These are phyloP conservation scores for Caenorhabditis sp. DNA, from an alignment of 2,888 invertebrate genomes.

Conservation along the genomic window DNA sequence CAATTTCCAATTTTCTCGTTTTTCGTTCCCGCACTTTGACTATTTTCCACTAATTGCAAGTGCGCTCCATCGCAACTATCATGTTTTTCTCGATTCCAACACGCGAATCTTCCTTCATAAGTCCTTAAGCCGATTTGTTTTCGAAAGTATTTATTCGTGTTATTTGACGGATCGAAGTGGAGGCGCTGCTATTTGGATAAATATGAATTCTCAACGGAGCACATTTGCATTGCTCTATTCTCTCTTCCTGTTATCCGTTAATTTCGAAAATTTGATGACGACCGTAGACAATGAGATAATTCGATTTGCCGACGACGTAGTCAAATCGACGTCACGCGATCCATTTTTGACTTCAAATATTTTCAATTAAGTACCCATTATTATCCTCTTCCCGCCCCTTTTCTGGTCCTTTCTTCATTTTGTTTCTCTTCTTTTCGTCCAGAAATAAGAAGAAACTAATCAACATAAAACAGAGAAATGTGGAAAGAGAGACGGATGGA, in stretches of 20 bases:
- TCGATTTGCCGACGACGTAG: conserved; percentile 1
- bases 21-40: neutral
- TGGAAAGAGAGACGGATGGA: neutral
- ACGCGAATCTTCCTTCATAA: too few species aligned
- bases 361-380: conserved; percentile 12
- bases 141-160: neutral
- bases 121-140: conserved; percentile 1
- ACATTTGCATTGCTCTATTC: too few species aligned
- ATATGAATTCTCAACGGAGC: neutral
- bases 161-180: neutral
- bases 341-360: conserved; percentile 19
- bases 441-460: conserved; percentile 30
- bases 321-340: conserved; percentile 25
- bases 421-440: too few species aligned
- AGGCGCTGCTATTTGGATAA: too few species aligned
- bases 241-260: neutral
- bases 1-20: neutral
- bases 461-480: conserved; percentile 45
- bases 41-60: neutral
- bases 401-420: too few species aligned
- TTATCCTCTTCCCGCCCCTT: neutral
- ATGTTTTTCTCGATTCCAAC: too few species aligned
- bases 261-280: neutral
- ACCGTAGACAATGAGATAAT: conserved; percentile 12
- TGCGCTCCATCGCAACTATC: neutral